phyloP scores from a whole-genome alignment of 2,797 vertebrate genomes.

The Myiothlypis coronata region DNA sequence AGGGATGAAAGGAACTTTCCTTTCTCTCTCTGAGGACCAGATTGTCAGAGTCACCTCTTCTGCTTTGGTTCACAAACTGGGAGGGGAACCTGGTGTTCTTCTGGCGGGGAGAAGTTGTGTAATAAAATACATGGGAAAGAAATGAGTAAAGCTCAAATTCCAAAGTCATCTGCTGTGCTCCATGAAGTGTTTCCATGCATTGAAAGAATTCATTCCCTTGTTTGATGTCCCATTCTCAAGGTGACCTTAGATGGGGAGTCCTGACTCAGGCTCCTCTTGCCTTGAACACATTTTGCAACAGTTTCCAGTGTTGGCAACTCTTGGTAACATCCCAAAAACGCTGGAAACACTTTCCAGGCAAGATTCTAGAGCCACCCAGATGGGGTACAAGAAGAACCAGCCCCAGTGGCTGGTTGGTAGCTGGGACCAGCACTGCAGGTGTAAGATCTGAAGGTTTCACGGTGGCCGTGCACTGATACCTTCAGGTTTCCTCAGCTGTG shows the following conservation, averaged over 20 bases:
- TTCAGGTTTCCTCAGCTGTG: background rate
- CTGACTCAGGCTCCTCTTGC: background rate
- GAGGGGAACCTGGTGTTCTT: background rate
- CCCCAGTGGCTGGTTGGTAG: background rate
- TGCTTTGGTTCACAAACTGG: background rate
- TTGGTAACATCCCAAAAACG: background rate
- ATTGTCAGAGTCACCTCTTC: background rate
- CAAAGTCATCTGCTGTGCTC: background rate
- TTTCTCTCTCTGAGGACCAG: background rate
- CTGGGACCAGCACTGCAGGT: background rate
- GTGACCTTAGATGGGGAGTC: background rate
- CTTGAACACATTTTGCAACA: background rate
- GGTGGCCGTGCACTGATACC: fast-evolving
- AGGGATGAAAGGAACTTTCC: background rate
- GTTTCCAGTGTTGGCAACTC: background rate
- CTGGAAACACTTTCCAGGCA: background rate
- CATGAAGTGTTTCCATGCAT: background rate
- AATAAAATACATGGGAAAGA: background rate
- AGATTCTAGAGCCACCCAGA: background rate
- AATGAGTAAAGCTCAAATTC: background rate
- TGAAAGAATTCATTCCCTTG: background rate
- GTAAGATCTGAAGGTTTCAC: background rate
- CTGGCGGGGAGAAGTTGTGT: background rate
- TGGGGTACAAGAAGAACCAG: background rate
- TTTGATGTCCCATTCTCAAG: background rate